These are phyloP conservation scores for Patella vulgata DNA, from an alignment of 1,140 invertebrate species.

Conservation along the genomic window DNA sequence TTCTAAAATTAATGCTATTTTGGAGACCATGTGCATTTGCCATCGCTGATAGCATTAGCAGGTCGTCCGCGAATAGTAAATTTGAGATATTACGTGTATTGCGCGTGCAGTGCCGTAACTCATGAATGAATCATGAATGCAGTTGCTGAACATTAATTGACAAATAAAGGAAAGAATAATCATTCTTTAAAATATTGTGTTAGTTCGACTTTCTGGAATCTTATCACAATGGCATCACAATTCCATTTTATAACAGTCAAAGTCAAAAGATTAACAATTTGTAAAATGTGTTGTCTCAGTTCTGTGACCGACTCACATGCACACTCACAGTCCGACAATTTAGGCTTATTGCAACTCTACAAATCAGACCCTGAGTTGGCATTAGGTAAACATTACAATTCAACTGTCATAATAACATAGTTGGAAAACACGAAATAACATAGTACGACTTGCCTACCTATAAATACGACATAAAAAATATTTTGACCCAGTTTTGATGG, in stretches of 20 bases:
- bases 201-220: too few relatives aligned
- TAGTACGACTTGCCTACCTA: background rate
- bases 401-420: background rate
- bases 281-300: too few relatives aligned
- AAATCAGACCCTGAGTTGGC: background rate
- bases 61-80: background rate
- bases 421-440: background rate
- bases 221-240: too few relatives aligned
- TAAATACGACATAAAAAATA: constrained; percentile 5
- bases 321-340: too few relatives aligned
- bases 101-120: too few relatives aligned
- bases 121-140: too few relatives aligned
- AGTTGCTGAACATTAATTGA: too few relatives aligned
- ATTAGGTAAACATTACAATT: background rate
- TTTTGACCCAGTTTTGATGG: constrained; percentile 2
- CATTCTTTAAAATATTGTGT: too few relatives aligned
- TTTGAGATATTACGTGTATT: background rate
- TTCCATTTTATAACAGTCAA: too few relatives aligned
- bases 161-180: too few relatives aligned
- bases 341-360: background rate
- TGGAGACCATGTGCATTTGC: background rate
- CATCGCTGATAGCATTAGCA: background rate
- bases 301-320: too few relatives aligned
- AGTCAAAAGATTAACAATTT: too few relatives aligned
- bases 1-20: background rate